Evolutionary conservation across 2,113 vertebrate species (phyloP).

Genomic region (Etheostoma spectabile): DNA sequence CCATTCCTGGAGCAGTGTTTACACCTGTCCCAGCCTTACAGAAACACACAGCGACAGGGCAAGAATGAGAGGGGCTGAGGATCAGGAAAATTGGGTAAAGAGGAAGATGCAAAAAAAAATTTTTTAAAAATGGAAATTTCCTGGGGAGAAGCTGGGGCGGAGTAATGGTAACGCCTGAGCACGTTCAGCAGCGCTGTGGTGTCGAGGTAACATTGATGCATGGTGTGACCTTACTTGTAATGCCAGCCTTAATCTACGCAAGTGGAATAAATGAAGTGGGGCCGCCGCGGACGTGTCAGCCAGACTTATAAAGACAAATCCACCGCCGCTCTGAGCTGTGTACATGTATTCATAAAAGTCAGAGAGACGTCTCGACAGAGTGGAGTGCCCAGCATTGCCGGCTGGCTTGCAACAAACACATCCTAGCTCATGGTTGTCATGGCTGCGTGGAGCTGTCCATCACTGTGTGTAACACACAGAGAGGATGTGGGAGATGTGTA

Average conservation of each 20-base stretch:
- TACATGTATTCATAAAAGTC: conserved; percentile 86
- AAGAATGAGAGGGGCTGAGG: conserved; percentile 20
- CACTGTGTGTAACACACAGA: conserved; percentile 49
- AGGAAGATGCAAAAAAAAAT: conserved; percentile 66
- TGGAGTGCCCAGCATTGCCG: conserved; percentile 51
- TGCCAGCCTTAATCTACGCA: conserved; percentile 88
- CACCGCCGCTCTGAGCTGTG: conserved; percentile 76
- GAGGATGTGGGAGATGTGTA: conserved; percentile 37
- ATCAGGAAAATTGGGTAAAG: conserved; percentile 45
- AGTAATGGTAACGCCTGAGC: conserved; percentile 67
- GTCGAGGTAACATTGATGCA: conserved; percentile 87
- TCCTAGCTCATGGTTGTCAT: conserved; percentile 60
- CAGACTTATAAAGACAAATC: conserved; percentile 88
- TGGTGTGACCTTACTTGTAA: conserved; percentile 89
- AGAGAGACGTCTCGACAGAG: conserved; percentile 70
- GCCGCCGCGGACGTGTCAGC: conserved; percentile 81
- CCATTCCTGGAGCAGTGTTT: conserved; percentile 70
- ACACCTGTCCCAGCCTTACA: conserved; percentile 69
- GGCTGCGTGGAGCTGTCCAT: conserved; percentile 70
- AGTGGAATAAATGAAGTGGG: conserved; percentile 89
- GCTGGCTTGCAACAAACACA: conserved; percentile 52
- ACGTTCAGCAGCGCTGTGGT: conserved; percentile 73
- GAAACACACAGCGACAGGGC: conserved; percentile 42
- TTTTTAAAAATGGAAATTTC: no score
- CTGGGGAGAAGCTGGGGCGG: conserved; percentile 67